Evolutionary conservation across 1,140 invertebrate species (phyloP), one percentile per base, ranked within the genome.

Genomic region (Oppia nitens): DNA sequence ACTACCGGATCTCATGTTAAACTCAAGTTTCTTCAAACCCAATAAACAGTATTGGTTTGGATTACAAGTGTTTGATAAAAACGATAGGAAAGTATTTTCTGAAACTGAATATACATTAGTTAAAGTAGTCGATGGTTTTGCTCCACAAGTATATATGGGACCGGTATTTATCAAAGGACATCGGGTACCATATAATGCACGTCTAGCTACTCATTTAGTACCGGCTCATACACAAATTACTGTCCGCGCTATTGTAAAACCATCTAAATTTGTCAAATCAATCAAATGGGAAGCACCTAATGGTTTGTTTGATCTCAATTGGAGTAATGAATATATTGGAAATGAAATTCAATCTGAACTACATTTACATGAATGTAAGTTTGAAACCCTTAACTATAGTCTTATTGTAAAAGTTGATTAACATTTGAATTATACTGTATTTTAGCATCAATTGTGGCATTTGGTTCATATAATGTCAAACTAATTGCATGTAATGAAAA

Each of bases 11-110:
- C n/a, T 63, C 2, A 4, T 20, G 2, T 23, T 57, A 1, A 17
- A 56, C 21, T 64, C 62, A 11, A 11, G 11, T 23, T 55, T 50
- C 26, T 57, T 66, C 26, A 53, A 63, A 55, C 55, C 61, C 29
- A 63, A 65, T 12, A 50, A 60, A 50, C 49, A 51, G 17, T 53
- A 66, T 0, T 58, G 21, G 17, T 57, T 66, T 60, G 62, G 60
- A 24, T 45, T 66, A 4, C 64, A 65, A 61, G 56, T 66, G 11
- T 64, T 60, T 29, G 63, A 64, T 63, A 51, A 55, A 17, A 61
- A 61, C 29, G 62, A 66, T 47, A 57, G 55, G 4, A 60, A 56
- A 47, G 26, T 50, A 1, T 50, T 27, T 17, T 65, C 64, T 40
- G 45, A 58, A 55, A 53, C 51, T 23, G 60, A 63, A 51, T 60